Evolutionary conservation across 2,888 invertebrate genomes (phyloP), one percentile per base, ranked within the genome.

Genomic region (Oxyteleia sp.): DNA sequence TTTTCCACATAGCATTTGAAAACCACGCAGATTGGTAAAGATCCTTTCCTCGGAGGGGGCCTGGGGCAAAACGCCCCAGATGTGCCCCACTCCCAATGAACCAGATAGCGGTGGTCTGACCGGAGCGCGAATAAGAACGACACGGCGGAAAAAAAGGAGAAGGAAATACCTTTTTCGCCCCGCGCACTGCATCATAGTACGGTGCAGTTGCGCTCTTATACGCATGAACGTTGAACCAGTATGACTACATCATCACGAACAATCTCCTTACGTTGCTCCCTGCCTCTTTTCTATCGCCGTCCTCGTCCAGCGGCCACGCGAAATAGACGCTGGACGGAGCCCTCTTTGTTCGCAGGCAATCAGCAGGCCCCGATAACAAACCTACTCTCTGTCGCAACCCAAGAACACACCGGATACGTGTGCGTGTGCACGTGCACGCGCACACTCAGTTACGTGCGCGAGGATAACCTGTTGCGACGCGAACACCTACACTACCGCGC

Each of bases 171-270:
- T 72, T 57, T 66, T 79, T 63, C 59, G 35, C 20, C 76, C 26
- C 51, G 61, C 57, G 64, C 43, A 53, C 66, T 64, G 55, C 66
- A 81, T 63, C 71, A 49, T 63, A 74, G 49, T 32, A 32, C 74
- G 72, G 76, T 63, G 78, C 86, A 87, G 88, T 86, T 88, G 87
- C 86, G 89, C 90, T 90, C 90, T 89, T 88, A 89, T 59, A 72
- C 84, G 75, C 76, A 81, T 75, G 75, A 68, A 83, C 78, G 64
- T 85, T 84, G 87, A 93, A 93, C 93, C 93, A 93, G 93, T 93
- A 91, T 92, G 92, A 93, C 93, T 93, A 93, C 93, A 93, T 93
- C 93, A 91, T 91, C 92, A 91, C 90, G 92, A 91, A 92, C 93
- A 92, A 92, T 93, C 93, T 93, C 92, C 89, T 92, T 88, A 89